phyloP scores from a whole-genome alignment of 2,113 vertebrate species.

The Hippocampus guttulatus region DNA sequence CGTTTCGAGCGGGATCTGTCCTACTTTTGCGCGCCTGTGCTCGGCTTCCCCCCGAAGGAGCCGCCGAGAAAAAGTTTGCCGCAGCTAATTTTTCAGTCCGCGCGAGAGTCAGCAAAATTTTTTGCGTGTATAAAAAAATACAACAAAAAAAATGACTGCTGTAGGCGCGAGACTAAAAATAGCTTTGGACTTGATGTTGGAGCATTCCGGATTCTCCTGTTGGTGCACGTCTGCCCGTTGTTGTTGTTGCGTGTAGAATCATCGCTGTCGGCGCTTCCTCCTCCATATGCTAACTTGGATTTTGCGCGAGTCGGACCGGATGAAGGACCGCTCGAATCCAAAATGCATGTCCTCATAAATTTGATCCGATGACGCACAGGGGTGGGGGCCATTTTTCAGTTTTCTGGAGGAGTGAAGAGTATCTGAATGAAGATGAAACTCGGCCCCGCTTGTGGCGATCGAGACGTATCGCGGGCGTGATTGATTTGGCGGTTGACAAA shows the following conservation, averaged over 20 bases:
- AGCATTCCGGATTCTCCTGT: background rate
- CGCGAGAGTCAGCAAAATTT: constrained; percentile 48
- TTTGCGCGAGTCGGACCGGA: no score
- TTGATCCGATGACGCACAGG: no score
- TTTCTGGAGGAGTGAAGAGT: background rate
- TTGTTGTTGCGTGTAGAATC: background rate
- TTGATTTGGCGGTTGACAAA: background rate
- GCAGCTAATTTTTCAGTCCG: constrained; percentile 46
- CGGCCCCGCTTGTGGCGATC: background rate
- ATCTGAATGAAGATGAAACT: background rate
- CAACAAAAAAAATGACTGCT: constrained; percentile 12
- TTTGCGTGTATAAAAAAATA: constrained; percentile 12
- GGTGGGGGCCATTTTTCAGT: background rate
- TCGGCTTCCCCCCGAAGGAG: constrained; percentile 42
- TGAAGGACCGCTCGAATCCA: no score
- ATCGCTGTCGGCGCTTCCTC: no score
- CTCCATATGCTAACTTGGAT: no score
- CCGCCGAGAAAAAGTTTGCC: constrained; percentile 28
- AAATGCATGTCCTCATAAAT: no score
- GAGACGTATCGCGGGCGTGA: background rate
- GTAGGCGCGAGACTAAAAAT: constrained; percentile 32
- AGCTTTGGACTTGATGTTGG: constrained; percentile 16
- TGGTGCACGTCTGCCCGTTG: background rate
- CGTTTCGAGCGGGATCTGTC: constrained; percentile 24
- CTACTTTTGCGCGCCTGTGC: constrained; percentile 46